These are phyloP conservation scores for Platycheirus rosarum DNA, from an alignment of 2,888 invertebrate genomes.

Conservation along the genomic window DNA sequence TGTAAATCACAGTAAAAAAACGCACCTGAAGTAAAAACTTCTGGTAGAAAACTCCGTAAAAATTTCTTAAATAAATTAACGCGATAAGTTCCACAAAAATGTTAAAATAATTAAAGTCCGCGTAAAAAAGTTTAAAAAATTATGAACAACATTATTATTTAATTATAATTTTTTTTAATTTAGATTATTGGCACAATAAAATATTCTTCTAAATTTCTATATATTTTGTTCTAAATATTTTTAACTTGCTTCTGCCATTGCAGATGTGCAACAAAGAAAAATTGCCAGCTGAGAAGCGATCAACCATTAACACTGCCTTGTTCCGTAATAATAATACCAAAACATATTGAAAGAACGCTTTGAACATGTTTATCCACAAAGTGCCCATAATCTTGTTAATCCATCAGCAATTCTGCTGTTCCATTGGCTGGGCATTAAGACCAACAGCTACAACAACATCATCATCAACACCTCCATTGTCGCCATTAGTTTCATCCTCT, in stretches of 20 bases:
- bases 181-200: no score
- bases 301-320: constrained; percentile 48
- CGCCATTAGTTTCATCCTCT: constrained; percentile 76
- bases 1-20: no score
- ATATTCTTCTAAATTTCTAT: no score
- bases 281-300: constrained; percentile 43
- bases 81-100: no score
- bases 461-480: constrained; percentile 71
- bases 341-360: constrained; percentile 68
- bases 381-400: constrained; percentile 78
- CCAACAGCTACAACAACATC: constrained; percentile 70
- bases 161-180: no score
- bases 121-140: no score
- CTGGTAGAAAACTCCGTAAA: no score
- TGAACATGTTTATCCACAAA: constrained; percentile 78
- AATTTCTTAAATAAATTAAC: no score
- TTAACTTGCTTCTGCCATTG: constrained; percentile 44
- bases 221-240: no score
- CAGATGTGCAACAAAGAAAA: constrained; percentile 70
- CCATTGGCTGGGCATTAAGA: constrained; percentile 80
- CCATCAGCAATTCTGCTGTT: constrained; percentile 78
- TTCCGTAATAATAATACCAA: constrained; percentile 25
- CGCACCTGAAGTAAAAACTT: no score
- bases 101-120: no score
- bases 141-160: no score